Conservation (phyloP, 2,888 invertebrate species). For the Andrena camellia region DNA sequence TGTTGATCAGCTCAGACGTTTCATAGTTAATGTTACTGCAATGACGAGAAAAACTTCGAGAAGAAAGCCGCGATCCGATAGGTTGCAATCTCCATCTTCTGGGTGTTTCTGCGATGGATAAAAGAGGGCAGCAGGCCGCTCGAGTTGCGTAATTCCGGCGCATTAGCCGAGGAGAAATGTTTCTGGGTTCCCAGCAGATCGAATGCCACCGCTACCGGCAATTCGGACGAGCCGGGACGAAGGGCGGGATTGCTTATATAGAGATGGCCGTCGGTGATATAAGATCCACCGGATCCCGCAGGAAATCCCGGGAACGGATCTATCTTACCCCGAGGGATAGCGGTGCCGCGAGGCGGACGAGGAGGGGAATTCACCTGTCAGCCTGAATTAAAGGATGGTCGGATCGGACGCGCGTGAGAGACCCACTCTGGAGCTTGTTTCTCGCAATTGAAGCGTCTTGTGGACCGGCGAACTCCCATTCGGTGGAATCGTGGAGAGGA, state of each 20-base stretch:
- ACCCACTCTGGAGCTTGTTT: slow-evolving; percentile 54
- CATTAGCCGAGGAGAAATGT: slow-evolving; percentile 59
- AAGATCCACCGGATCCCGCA: slow-evolving; percentile 85
- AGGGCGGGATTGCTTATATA: slow-evolving; percentile 81
- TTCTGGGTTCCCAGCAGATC: slow-evolving; percentile 71
- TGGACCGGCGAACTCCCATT: slow-evolving; percentile 64
- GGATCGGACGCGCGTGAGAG: slow-evolving; percentile 75
- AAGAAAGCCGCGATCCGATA: slow-evolving; percentile 29
- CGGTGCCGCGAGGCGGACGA: slow-evolving; percentile 63
- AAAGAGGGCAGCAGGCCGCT: slow-evolving; percentile 26
- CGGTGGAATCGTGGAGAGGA: slow-evolving; percentile 56
- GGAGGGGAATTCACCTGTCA: slow-evolving; percentile 86
- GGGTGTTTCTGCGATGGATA: slow-evolving; percentile 38
- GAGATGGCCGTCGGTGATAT: slow-evolving; percentile 85
- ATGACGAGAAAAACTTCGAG: too few relatives aligned
- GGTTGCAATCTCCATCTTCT: slow-evolving; percentile 44
- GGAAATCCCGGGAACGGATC: slow-evolving; percentile 85
- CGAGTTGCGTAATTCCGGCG: slow-evolving; percentile 57
- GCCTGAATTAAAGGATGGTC: slow-evolving; percentile 87
- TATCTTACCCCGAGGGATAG: slow-evolving; percentile 85
- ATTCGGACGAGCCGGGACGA: slow-evolving; percentile 68
- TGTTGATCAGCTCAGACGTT: too few relatives aligned
- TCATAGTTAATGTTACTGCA: too few relatives aligned
- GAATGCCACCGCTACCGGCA: slow-evolving; percentile 67
- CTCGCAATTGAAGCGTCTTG: slow-evolving; percentile 77